Base-by-base conservation (phyloP, 2,888 invertebrate species). In the Caenorhabditis macrosperma region DNA sequence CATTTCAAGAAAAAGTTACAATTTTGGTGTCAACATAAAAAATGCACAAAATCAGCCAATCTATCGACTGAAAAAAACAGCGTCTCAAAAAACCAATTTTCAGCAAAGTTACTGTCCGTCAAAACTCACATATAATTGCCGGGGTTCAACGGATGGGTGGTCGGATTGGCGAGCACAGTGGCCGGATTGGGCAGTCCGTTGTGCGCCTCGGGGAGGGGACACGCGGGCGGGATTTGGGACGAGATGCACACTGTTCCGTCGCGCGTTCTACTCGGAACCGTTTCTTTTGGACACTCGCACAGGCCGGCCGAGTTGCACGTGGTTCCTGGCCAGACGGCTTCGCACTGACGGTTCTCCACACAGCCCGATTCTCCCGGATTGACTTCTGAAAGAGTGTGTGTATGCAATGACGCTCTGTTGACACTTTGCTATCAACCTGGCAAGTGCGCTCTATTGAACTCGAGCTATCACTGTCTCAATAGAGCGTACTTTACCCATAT, bases 361-460 rank as follows among this genome's bases (percentile, higher is more conserved):
- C 89, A 89, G 4, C 89, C 89, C 15, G 85, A 86, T 48, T 89
- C 88, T 2, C 88, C 88, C 2, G 89, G 89, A 60, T 89, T 89
- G 7, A 89, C 86, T 80, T 89, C 88, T 88, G 72, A 60, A 88
- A 78, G 15, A 15, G 9, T 9, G 9, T 15, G 15, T n/a, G n/a
- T n/a, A n/a, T n/a, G n/a, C n/a, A n/a, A n/a, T n/a, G n/a, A n/a
- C n/a, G n/a, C n/a, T n/a, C n/a, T n/a, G n/a, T n/a, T n/a, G n/a
- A n/a, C n/a, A n/a, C n/a, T n/a, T n/a, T n/a, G n/a, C n/a, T n/a
- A n/a, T n/a, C n/a, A n/a, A n/a, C n/a, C n/a, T n/a, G n/a, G n/a
- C n/a, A n/a, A n/a, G n/a, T n/a, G n/a, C n/a, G n/a, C n/a, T n/a
- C n/a, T n/a, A n/a, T n/a, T n/a, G n/a, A n/a, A n/a, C n/a, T n/a